phyloP scores from a whole-genome alignment of 1,140 invertebrate species.

The Zophobas atratus region DNA sequence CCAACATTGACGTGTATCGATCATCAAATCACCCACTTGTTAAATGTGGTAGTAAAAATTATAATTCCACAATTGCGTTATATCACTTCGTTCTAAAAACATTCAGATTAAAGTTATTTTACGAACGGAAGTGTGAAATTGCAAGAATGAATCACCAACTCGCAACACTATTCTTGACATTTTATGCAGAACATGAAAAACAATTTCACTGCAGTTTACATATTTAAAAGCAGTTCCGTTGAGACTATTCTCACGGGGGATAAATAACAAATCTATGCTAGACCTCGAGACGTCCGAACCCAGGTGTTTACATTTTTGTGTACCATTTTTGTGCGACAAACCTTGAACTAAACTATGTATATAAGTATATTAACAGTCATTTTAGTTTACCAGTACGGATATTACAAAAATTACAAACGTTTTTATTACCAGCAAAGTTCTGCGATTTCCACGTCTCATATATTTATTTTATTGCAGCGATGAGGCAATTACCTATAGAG shows the following conservation, averaged over 20 bases:
- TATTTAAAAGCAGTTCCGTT: no score
- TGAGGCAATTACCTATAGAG: conserved; percentile 60
- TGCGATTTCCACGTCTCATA: background rate
- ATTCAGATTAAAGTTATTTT: background rate
- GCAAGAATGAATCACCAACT: background rate
- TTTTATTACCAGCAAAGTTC: background rate
- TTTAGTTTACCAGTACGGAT: no score
- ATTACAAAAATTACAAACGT: background rate
- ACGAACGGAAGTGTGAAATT: background rate
- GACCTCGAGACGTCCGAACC: no score
- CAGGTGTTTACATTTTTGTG: no score
- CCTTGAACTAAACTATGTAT: background rate
- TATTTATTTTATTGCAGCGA: conserved; percentile 56
- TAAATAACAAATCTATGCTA: no score
- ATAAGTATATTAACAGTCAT: background rate
- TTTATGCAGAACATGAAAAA: no score
- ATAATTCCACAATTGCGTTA: no score
- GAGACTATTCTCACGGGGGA: no score
- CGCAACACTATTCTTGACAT: no score
- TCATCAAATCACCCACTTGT: background rate
- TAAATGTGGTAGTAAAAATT: background rate
- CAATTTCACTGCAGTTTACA: no score
- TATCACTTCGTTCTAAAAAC: background rate
- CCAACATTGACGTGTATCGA: no score
- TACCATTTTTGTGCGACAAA: background rate